A percentile compares a stretch with the other conserved stretches of the same genome.
phyloP scores from a whole-genome alignment of 2,113 vertebrate species.

The Perognathus longimembris region DNA sequence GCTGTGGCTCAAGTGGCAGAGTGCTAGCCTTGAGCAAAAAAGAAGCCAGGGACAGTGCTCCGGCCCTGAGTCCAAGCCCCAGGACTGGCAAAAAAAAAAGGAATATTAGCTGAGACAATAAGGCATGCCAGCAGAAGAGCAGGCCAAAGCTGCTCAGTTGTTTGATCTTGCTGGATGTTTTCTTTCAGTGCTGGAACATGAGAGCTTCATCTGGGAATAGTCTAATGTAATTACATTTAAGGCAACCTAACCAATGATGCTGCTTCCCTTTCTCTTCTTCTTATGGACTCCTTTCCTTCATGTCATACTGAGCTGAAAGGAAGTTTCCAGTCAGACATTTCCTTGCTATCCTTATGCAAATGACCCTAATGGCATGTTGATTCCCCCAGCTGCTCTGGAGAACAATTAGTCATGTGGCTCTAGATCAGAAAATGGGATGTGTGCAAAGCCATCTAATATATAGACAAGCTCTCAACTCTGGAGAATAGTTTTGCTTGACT shows the following conservation, averaged over 20 bases:
- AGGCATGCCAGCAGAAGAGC: constrained; percentile 74
- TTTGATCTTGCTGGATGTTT: constrained; percentile 65
- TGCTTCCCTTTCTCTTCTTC: neutral
- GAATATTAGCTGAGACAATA: constrained; percentile 81
- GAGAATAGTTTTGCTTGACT: neutral
- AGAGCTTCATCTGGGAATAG: constrained; percentile 1
- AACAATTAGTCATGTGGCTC: neutral
- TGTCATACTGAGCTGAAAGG: neutral
- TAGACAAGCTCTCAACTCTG: neutral
- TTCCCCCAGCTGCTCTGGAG: neutral
- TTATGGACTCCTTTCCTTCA: neutral
- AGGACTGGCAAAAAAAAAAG: no score
- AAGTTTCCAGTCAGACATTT: neutral
- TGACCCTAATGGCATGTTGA: neutral
- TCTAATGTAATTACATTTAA: neutral
- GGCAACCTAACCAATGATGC: neutral
- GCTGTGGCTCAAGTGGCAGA: no score
- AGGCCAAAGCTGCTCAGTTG: neutral
- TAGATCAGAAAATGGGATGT: neutral
- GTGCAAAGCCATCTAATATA: neutral
- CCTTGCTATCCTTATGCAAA: neutral
- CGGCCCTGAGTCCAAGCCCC: no score
- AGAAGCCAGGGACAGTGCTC: no score
- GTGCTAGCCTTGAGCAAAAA: no score
- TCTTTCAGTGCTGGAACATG: constrained; percentile 55